Conservation (phyloP, 2,888 invertebrate species). For the Teleiodes luculella region DNA sequence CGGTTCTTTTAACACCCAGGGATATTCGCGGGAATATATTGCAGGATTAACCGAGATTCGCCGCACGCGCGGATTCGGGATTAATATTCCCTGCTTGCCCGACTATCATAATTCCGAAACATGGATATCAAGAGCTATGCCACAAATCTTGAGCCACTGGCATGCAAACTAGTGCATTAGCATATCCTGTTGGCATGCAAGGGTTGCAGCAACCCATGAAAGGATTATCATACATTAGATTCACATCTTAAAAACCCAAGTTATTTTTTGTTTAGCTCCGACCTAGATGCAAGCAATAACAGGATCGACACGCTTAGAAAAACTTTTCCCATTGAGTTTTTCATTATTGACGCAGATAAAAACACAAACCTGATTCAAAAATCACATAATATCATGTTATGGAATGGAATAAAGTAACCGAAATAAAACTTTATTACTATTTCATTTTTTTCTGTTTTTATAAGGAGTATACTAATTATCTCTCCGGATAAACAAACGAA, state of each 20-base stretch:
- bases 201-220: conserved; percentile 9
- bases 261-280: too few species aligned
- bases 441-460: too few species aligned
- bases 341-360: too few species aligned
- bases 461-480: too few species aligned
- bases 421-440: too few species aligned
- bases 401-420: too few species aligned
- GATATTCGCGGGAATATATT: conserved; percentile 21
- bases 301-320: too few species aligned
- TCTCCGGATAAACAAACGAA: too few species aligned
- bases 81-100: conserved; percentile 56
- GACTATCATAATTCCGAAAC: conserved; percentile 57
- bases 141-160: conserved; percentile 54
- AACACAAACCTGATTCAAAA: too few species aligned
- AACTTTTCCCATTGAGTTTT: too few species aligned
- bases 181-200: conserved; percentile 19
- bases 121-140: conserved; percentile 50
- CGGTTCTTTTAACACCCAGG: conserved; percentile 19
- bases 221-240: conserved; percentile 3
- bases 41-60: conserved; percentile 26
- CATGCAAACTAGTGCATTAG: conserved; percentile 42
- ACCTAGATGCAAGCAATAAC: too few species aligned
- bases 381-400: too few species aligned
- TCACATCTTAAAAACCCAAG: neutral
- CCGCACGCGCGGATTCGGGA: conserved; percentile 35